Evolutionary conservation across 1,140 invertebrate genomes (phyloP), one percentile per base, ranked within the genome.

Genomic region (Pristionchus pacificus): DNA sequence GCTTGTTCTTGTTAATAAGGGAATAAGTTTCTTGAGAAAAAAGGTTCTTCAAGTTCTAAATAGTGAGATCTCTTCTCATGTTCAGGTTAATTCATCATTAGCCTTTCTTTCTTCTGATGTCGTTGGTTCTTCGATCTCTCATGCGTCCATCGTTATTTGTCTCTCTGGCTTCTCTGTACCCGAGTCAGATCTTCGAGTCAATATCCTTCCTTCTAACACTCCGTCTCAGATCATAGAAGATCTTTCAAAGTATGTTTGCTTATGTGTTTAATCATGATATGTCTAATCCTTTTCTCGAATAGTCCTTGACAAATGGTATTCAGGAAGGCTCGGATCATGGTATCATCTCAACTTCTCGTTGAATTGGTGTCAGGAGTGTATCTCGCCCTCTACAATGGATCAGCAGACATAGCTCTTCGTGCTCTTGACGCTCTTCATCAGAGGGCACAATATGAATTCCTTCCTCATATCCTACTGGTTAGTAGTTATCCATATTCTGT

Each of bases 361-460:
- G 82, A 82, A 70, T 62, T 78, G n/a, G 64, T 82, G 13, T 77
- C 73, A 60, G 80, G 76, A 19, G 64, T 82, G 29, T 81, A 80
- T 62, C 76, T 80, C 65, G 70, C 80, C 30, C 69, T 82, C 31
- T 77, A 81, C 70, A 82, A 83, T 69, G 82, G 82, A 33, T 72
- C 75, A 49, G 77, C 80, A 2, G 80, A 82, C 70, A 57, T 77
- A 15, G 80, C 76, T 0, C 60, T 82, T 6, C 62, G 78, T 10
- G 82, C 82, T 14, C 49, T 82, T n/a, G 80, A 82, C 61, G 78
- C 82, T 10, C 33, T 82, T 57, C 80, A 82, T 74, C 79, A 83
- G 59, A 71, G 80, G 33, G 78, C 82, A 13, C 74, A 77, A 55
- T 80, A 78, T 57, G 80, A 82, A 60, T 77, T 82, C 60, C 55